A percentile compares a stretch with the other conserved stretches of the same genome.
Evolutionary conservation across 2,797 vertebrate genomes (phyloP).

Genomic region (Clangula hyemalis): DNA sequence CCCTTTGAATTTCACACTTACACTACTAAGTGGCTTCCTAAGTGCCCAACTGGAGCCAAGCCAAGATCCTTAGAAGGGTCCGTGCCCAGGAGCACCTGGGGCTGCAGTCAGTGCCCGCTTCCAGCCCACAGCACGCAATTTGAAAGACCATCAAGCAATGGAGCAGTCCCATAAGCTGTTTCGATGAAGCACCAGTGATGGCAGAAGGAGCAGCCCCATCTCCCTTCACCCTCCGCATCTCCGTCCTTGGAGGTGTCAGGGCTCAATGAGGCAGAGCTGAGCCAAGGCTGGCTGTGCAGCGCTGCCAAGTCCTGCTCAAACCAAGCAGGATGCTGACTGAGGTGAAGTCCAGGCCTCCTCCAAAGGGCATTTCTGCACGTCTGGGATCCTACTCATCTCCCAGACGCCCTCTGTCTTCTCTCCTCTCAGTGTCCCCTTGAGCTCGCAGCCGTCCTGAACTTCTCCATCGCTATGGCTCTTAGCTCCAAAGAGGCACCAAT

Average conservation of each 20-base stretch:
- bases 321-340: no score
- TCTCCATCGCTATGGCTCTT: neutral
- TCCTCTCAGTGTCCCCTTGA: no score
- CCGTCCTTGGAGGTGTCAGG: neutral
- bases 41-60: neutral
- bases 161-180: neutral
- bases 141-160: neutral
- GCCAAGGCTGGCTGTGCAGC: no score
- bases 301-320: no score
- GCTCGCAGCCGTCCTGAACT: neutral
- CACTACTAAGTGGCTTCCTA: neutral
- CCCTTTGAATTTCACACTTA: neutral
- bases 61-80: neutral
- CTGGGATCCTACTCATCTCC: neutral
- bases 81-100: neutral
- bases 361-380: no score
- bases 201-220: neutral
- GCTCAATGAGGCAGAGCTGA: neutral
- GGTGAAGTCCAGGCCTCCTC: no score
- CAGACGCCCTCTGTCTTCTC: neutral
- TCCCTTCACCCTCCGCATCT: neutral
- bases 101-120: neutral
- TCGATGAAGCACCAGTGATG: neutral
- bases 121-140: neutral
- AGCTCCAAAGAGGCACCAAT: neutral